These are phyloP conservation scores for Heliconius ismenius DNA, from an alignment of 2,888 invertebrate genomes.

Conservation along the genomic window DNA sequence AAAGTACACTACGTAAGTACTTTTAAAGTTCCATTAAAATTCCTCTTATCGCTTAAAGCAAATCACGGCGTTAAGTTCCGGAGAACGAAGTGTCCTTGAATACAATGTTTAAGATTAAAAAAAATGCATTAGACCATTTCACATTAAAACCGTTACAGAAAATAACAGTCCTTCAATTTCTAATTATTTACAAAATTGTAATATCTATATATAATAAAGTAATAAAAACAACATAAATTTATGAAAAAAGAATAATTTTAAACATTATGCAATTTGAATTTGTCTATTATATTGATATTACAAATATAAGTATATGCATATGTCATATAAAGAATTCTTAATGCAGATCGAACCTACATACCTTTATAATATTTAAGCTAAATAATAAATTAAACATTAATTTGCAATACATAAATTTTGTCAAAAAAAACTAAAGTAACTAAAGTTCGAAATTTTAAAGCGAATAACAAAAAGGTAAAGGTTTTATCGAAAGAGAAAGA, in stretches of 20 bases:
- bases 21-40: no score
- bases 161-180: neutral
- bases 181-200: conserved; percentile 13
- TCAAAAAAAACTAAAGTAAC: no score
- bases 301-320: neutral
- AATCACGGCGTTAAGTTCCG: neutral
- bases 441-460: no score
- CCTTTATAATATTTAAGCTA: no score
- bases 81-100: neutral
- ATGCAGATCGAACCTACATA: no score
- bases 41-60: neutral
- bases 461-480: no score
- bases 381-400: no score
- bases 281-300: neutral
- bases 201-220: neutral
- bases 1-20: no score
- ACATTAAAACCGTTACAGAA: neutral
- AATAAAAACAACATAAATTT: neutral
- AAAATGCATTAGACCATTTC: neutral
- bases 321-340: conserved; percentile 7
- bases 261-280: neutral
- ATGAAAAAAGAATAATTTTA: neutral
- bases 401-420: no score
- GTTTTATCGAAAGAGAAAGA: no score
- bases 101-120: neutral